phyloP scores from a whole-genome alignment of 2,113 vertebrate species.

The Columba janthina region DNA sequence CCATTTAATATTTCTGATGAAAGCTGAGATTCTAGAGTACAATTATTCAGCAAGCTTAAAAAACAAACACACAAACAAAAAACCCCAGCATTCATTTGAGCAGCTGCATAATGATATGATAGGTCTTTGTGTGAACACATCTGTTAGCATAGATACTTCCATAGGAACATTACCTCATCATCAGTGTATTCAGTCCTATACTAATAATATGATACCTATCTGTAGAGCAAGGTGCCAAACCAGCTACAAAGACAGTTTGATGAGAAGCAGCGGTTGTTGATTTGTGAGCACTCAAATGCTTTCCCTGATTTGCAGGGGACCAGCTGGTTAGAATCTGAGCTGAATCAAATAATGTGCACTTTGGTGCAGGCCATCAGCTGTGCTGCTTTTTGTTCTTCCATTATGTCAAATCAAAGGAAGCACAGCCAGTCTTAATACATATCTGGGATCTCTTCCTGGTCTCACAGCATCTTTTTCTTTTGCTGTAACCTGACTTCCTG shows the following conservation, averaged over 20 bases:
- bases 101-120: not conserved
- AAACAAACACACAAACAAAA: not conserved
- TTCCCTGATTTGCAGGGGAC: conserved; percentile 53
- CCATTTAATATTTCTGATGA: not conserved
- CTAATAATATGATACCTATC: not conserved
- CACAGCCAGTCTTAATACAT: not conserved
- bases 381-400: conserved; percentile 56
- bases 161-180: conserved; percentile 1
- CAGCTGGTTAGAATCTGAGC: conserved; percentile 66
- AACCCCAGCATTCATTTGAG: not conserved
- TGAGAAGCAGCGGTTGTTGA: conserved; percentile 42
- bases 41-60: not conserved
- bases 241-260: conserved; percentile 30
- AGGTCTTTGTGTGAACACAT: not conserved
- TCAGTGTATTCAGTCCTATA: not conserved
- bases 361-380: conserved; percentile 47
- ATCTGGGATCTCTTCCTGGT: not conserved
- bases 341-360: conserved; percentile 67
- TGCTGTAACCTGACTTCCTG: not conserved
- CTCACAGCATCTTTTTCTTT: not conserved
- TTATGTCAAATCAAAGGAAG: conserved; percentile 37
- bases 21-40: not conserved
- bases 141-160: not conserved
- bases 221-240: conserved; percentile 50
- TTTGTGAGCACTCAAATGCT: conserved; percentile 48